These are phyloP conservation scores for Pseudomyrmex gracilis DNA, from an alignment of 1,140 invertebrate genomes.

Conservation along the genomic window DNA sequence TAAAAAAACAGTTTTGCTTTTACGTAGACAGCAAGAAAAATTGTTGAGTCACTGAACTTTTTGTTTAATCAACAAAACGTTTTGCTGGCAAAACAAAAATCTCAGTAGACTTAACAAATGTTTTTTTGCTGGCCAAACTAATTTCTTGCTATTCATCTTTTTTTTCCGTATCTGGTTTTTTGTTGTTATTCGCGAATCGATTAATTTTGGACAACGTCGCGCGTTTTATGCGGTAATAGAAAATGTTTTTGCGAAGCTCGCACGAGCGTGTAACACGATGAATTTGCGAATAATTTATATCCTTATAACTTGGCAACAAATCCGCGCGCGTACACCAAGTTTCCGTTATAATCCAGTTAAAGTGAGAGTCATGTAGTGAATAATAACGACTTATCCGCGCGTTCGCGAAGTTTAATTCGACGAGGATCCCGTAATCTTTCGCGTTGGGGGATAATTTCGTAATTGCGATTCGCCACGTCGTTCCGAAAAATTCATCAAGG, in stretches of 20 bases:
- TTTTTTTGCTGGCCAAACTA: too few species aligned
- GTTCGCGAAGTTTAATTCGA: not conserved
- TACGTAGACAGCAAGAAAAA: too few species aligned
- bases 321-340: not conserved
- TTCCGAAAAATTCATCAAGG: conserved; percentile 6
- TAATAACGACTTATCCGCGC: conserved; percentile 28
- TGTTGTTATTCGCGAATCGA: too few species aligned
- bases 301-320: conserved; percentile 26
- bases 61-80: too few species aligned
- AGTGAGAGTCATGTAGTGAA: not conserved
- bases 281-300: conserved; percentile 21
- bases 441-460: conserved; percentile 9
- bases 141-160: too few species aligned
- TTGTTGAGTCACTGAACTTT: too few species aligned
- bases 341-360: conserved; percentile 14
- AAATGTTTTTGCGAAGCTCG: not conserved
- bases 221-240: not conserved
- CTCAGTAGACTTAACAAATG: too few species aligned
- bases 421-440: not conserved
- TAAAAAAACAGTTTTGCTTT: too few species aligned
- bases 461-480: not conserved
- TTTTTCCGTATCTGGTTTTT: too few species aligned
- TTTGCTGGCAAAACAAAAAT: too few species aligned
- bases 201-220: not conserved
- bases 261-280: not conserved